phyloP scores from a whole-genome alignment of 2,797 vertebrate genomes.

The Falco biarmicus region DNA sequence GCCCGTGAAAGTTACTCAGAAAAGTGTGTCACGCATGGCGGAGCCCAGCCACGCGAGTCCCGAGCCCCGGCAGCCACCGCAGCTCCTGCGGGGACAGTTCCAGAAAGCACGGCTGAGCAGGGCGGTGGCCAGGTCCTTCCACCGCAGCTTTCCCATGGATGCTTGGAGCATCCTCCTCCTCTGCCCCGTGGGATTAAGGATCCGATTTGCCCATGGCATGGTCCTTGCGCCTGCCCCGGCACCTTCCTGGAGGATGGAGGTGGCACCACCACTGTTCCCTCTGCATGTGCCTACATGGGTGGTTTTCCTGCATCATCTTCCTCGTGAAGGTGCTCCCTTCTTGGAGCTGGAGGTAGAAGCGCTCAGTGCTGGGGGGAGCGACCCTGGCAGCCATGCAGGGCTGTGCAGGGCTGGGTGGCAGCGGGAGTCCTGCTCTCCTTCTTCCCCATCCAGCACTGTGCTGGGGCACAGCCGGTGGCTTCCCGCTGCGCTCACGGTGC shows the following conservation, averaged over 20 bases:
- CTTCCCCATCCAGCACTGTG: neutral
- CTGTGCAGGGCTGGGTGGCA: neutral
- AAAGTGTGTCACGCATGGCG: neutral
- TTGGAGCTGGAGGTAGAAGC: neutral
- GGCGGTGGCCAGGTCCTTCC: neutral
- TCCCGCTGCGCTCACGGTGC: accelerated
- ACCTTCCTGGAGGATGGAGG: neutral
- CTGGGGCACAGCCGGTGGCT: neutral
- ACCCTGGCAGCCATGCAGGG: neutral
- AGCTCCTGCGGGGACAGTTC: accelerated
- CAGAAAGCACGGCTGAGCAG: accelerated
- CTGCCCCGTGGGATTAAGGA: neutral
- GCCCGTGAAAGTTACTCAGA: neutral
- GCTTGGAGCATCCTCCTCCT: neutral
- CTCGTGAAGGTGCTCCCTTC: neutral
- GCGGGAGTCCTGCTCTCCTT: neutral
- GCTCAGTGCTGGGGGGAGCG: accelerated
- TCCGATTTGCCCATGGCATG: accelerated
- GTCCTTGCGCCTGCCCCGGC: neutral
- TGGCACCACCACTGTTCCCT: neutral
- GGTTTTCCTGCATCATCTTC: neutral
- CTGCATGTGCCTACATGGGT: accelerated
- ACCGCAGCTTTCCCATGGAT: neutral
- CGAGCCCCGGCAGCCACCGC: neutral
- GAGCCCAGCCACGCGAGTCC: neutral